Conservation (phyloP, 2,797 vertebrate genomes). For the Alosa sapidissima region DNA sequence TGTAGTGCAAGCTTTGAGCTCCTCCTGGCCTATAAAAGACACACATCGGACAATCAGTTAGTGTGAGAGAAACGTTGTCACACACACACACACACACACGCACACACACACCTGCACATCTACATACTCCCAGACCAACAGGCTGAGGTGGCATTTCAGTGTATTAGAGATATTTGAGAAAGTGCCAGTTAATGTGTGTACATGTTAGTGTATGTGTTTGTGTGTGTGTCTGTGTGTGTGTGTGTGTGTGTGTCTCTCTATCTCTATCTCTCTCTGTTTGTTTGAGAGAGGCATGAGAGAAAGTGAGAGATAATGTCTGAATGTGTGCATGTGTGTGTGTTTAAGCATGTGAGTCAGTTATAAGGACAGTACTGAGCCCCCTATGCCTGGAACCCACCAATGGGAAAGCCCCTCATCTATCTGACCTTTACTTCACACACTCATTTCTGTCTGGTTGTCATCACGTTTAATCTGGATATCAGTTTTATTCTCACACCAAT, state of each 20-base stretch:
- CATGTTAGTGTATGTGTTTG: too few species aligned
- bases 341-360: not conserved
- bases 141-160: not conserved
- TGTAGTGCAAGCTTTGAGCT: constrained; percentile 22
- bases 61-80: not conserved
- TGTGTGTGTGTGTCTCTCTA: not conserved
- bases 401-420: not conserved
- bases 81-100: not conserved
- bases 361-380: not conserved
- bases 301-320: not conserved
- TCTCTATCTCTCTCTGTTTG: not conserved
- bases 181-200: not conserved
- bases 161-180: not conserved
- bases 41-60: not conserved
- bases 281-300: not conserved
- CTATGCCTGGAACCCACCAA: constrained; percentile 6
- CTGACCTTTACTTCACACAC: constrained; percentile 5
- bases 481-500: constrained; percentile 44
- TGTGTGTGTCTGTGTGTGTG: not conserved
- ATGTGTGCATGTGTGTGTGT: not conserved
- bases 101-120: not conserved
- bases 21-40: constrained; percentile 55
- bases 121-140: not conserved
- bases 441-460: constrained; percentile 10
- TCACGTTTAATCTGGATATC: not conserved